These are phyloP conservation scores for Noctua fimbriata DNA, from an alignment of 2,888 invertebrate genomes.

Conservation along the genomic window DNA sequence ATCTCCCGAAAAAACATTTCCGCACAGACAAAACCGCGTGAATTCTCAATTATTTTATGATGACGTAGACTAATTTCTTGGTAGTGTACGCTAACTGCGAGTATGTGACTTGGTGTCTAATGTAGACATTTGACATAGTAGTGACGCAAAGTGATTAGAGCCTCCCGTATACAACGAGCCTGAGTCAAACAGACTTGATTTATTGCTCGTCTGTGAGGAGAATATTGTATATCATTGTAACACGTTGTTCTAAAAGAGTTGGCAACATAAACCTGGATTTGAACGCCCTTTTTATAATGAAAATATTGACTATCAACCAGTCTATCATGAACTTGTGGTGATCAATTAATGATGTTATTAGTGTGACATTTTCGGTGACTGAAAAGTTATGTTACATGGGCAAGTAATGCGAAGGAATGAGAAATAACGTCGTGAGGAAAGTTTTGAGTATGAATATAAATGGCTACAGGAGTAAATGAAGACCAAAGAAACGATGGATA, in stretches of 20 bases:
- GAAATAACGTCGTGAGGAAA: neutral
- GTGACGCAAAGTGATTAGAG: constrained; percentile 61
- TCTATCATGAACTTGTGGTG: neutral
- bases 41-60: neutral
- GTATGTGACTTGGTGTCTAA: constrained; percentile 56
- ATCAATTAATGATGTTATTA: neutral
- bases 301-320: neutral
- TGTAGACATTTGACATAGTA: constrained; percentile 35
- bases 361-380: neutral
- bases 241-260: neutral
- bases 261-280: neutral
- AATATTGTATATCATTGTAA: constrained; percentile 20
- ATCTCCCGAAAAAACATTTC: neutral
- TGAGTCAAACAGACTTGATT: constrained; percentile 44
- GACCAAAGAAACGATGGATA: neutral
- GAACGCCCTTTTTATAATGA: neutral
- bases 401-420: neutral
- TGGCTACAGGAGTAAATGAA: neutral
- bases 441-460: neutral
- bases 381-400: neutral
- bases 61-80: constrained; percentile 41
- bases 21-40: neutral
- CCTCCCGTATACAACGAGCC: constrained; percentile 42
- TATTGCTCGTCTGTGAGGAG: constrained; percentile 30
- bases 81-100: constrained; percentile 10